Base-by-base conservation (phyloP, 2,113 vertebrate genomes). In the Hyla sarda region DNA sequence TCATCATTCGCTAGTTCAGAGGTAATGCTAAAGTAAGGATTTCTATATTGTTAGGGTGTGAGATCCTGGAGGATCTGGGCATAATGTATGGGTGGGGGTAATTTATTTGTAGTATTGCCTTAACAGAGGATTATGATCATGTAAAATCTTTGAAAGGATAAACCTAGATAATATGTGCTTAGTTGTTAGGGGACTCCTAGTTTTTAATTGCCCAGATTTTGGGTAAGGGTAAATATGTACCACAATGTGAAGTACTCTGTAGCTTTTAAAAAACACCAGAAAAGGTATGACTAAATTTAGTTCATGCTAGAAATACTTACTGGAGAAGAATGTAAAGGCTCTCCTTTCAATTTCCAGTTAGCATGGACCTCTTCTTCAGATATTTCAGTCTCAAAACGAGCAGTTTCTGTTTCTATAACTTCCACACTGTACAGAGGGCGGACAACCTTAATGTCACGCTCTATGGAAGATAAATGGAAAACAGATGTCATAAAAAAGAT, bases 311-410 rank as follows among this genome's bases (percentile, higher is more conserved):
- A 30, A 77, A 81, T 81, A 83, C 96, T 97, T 95, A 99, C 98
- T 87, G 96, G 88, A 90, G 97, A 96, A 1, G 95, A 94, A 89
- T 95, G 96, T 32, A 99, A 89, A 0, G 93, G 85, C 41, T 99
- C 97, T 90, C 95, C 97, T 91, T 98, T 98, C 86, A 99, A 93
- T 78, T 98, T 99, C 98, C 98, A 99, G 82, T 90, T 92, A 60
- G 94, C 96, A 28, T 99, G 97, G 30, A 99, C 90, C 85, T 97
- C 97, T 5, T 96, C 96, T 88, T 97, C 98, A 3, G 98, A 99
- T 84, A 99, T 97, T 92, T 99, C 97, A 0, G 95, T 97, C 90
- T 99, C 98, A 93, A 99, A 99, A 79, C 89, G 96, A 72, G 98
- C 98, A 0, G 94, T 95, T 91, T 99, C 98, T 0, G 95, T 98